Evolutionary conservation across 2,113 vertebrate species (phyloP), one percentile per base, ranked within the genome.

Genomic region (Thermophis baileyi): DNA sequence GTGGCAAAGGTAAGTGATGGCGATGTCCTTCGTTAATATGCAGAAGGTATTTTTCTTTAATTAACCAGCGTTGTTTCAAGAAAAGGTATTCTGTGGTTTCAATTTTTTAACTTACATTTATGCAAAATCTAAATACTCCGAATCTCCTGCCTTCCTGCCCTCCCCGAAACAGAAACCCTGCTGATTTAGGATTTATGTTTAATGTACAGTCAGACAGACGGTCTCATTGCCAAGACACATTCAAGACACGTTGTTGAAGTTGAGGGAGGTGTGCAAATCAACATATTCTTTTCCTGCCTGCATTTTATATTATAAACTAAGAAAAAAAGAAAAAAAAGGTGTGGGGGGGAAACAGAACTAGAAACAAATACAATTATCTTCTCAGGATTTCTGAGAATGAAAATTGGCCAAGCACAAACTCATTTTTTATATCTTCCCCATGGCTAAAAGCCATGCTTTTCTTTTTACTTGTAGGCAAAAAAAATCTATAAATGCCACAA

Each of bases 401-500:
- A 2, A 2, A 40, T 94, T 92, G 92, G 81, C 87, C 91, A 44
- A 46, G 35, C 30, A 54, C 2, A 60, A 60, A 35, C 14, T 85
- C 44, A 88, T 18, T 53, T 54, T 69, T 74, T 93, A 22, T 2
- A 35, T 57, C 0, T 16, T 81, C 57, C 57, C 2, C n/a, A 1
- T 49, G 3, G 8, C 24, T 47, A 12, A 93, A 22, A 22, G 12
- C 50, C 1, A 18, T 44, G 1, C 25, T 89, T 91, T 85, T 90
- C 57, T 4, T 51, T 93, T 60, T 1, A 11, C 25, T 69, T 90
- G 81, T 47, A 40, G 74, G 57, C 86, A 55, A 94, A 93, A 69
- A 30, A 47, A 91, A 90, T 35, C 87, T 51, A 85, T 63, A 86
- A 92, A 95, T 94, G 90, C 44, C 91, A 94, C 30, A 93, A 69